Evolutionary conservation across 1,140 invertebrate species (phyloP).

Genomic region (Aphidius ervi): DNA sequence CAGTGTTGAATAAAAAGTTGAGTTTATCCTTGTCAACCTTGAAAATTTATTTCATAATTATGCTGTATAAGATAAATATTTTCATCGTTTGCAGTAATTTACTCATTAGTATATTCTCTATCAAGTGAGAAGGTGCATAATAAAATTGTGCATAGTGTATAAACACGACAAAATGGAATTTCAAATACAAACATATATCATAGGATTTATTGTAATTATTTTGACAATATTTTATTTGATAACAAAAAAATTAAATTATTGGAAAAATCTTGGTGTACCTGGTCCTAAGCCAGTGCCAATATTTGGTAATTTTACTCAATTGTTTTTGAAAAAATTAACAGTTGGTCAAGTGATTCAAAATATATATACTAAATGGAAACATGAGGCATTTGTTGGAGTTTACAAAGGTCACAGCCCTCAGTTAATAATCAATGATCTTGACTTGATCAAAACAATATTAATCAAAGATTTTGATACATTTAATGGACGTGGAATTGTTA

Average conservation of each 20-base stretch:
- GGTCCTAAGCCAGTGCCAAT: slow-evolving; percentile 41
- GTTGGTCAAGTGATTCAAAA: slow-evolving; percentile 23
- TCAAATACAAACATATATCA: neutral
- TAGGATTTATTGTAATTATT: neutral
- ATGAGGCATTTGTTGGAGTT: slow-evolving; percentile 32
- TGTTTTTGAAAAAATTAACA: slow-evolving; percentile 20
- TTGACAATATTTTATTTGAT: neutral
- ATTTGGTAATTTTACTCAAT: slow-evolving; percentile 35
- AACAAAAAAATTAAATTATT: slow-evolving; percentile 39
- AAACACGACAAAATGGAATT: neutral
- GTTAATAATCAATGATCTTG: slow-evolving; percentile 54
- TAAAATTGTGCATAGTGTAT: too few species aligned
- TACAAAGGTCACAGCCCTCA: slow-evolving; percentile 45
- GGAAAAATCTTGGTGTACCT: slow-evolving; percentile 40
- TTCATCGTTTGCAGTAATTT: too few species aligned
- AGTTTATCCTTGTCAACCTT: too few species aligned
- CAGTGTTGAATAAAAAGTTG: too few species aligned
- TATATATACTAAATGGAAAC: slow-evolving; percentile 25
- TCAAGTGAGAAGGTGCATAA: too few species aligned
- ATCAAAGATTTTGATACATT: slow-evolving; percentile 58
- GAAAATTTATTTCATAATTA: too few species aligned
- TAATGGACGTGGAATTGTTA: slow-evolving; percentile 46
- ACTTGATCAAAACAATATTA: slow-evolving; percentile 59
- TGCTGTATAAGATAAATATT: too few species aligned
- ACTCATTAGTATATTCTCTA: too few species aligned